These are phyloP conservation scores for Microtus pennsylvanicus DNA, from an alignment of 2,113 vertebrate species.

Conservation along the genomic window DNA sequence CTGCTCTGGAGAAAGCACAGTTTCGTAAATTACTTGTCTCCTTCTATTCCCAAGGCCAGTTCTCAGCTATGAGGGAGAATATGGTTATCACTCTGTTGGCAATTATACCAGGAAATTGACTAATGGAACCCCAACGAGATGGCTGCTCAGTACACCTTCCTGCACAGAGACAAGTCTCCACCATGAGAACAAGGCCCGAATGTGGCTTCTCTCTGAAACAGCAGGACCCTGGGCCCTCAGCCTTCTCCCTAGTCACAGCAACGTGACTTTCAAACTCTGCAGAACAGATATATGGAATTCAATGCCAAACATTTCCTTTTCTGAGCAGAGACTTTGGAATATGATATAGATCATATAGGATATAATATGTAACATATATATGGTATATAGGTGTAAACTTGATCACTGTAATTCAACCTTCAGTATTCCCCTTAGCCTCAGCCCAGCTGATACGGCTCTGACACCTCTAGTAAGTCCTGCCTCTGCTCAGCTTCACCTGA, in stretches of 20 bases:
- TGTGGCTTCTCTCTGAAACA: too few relatives aligned
- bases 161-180: background rate
- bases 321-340: background rate
- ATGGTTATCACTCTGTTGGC: background rate
- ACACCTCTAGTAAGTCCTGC: background rate
- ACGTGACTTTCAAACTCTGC: too few relatives aligned
- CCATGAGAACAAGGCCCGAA: accelerated
- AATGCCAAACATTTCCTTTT: background rate
- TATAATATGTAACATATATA: background rate
- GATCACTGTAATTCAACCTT: background rate
- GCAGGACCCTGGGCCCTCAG: accelerated
- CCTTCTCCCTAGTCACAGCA: background rate
- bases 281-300: background rate
- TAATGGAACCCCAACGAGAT: background rate
- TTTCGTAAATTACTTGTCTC: background rate
- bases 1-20: background rate
- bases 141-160: background rate
- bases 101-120: background rate
- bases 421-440: background rate
- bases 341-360: background rate
- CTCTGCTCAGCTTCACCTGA: too few relatives aligned
- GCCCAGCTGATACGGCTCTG: accelerated
- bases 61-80: background rate
- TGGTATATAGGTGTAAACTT: background rate
- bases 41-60: background rate